Conservation (phyloP, 2,797 vertebrate genomes). For the Labeo calbasu region DNA sequence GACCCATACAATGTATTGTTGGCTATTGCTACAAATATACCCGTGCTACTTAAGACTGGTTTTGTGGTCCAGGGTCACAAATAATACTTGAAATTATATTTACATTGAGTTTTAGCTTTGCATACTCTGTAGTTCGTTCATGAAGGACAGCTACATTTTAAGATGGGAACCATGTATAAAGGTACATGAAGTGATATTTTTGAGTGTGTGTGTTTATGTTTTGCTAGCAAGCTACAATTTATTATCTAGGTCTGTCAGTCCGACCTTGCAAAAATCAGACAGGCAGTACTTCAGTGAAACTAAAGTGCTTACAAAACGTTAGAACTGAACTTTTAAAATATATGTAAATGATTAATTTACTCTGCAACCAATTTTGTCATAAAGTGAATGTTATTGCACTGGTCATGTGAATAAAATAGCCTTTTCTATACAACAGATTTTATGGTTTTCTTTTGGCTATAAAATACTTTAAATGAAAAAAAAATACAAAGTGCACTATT, state of each 20-base stretch:
- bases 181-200: too few relatives aligned
- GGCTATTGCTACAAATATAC: too few relatives aligned
- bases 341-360: neutral
- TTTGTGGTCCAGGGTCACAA: too few relatives aligned
- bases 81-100: neutral
- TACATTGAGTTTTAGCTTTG: too few relatives aligned
- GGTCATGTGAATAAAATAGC: neutral
- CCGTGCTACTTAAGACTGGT: too few relatives aligned
- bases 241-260: neutral
- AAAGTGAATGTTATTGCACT: neutral
- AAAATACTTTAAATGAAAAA: neutral
- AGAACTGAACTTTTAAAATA: neutral
- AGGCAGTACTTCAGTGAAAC: neutral
- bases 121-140: too few relatives aligned
- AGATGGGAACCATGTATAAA: neutral
- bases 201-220: neutral
- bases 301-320: neutral
- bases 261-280: neutral
- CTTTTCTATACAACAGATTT: neutral
- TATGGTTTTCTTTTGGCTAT: neutral
- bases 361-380: neutral
- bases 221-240: neutral
- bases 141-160: too few relatives aligned
- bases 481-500: neutral
- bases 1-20: too few relatives aligned